Base-by-base conservation (phyloP, 1,140 invertebrate species). In the Drosophila gunungcola region DNA sequence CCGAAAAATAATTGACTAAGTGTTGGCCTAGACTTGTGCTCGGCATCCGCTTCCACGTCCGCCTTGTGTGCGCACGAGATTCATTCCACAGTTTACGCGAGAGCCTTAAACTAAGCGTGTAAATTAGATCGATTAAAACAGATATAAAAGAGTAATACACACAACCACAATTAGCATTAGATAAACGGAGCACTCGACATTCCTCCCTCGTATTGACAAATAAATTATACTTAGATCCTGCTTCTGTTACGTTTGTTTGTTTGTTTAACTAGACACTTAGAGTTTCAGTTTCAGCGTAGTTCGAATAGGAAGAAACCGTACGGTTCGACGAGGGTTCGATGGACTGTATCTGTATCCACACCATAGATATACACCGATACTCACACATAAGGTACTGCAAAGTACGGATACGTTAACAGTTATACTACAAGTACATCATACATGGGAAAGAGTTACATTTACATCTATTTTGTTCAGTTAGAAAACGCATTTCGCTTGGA, bases 101-200 rank as follows among this genome's bases (percentile, higher is more conserved):
- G 49, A 63, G 32, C 38, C 70, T 74, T 74, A 74, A 74, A 64
- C 60, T 86, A 67, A 72, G 53, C 34, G 54, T 77, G 67, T 78
- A 68, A 75, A 73, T 80, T 43, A 80, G 48, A 61, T 61, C 55
- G 80, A 69, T 57, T 57, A 49, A 70, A 70, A 65, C 49, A 65
- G 61, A 63, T 75, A 54, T 78, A 77, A 86, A 88, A 73, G 72
- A 65, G 81, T 85, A 85, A 80, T 89, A 89, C 86, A 90, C 81
- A 90, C 86, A 90, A 90, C 86, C 81, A 90, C 85, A 90, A 79
- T 90, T 85, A 90, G 74, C 79, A 81, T 73, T 90, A 83, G 72
- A 88, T 72, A 74, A 78, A 51, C 48, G 75, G 56, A 79, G 80
- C 80, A 70, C 58, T 56, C 45, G 34, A 45, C 25, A 1, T 21